Conservation (phyloP, 2,888 invertebrate genomes). For the Marronus borbonicus region DNA sequence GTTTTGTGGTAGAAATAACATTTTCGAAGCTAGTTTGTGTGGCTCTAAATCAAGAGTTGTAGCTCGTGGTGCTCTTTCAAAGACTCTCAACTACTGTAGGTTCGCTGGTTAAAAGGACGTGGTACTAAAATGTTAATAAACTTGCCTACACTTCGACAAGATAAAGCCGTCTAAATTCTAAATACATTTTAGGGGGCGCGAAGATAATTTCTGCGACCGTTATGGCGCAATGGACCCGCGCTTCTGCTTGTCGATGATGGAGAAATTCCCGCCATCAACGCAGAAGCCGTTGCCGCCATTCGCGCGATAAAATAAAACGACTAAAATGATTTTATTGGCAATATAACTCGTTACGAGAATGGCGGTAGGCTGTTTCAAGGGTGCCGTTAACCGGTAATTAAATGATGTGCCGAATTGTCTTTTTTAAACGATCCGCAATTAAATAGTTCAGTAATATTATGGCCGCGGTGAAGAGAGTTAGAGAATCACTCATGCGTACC, state of each 20-base stretch:
- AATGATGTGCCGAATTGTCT: constrained; percentile 67
- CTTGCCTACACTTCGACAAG: neutral
- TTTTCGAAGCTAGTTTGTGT: no score
- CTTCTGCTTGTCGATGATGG: constrained; percentile 47
- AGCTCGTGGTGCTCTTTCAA: no score
- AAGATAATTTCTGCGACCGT: constrained; percentile 24
- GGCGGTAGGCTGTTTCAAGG: constrained; percentile 62
- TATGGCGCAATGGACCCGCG: constrained; percentile 18
- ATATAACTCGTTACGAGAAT: constrained; percentile 65
- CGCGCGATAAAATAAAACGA: constrained; percentile 63
- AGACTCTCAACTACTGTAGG: no score
- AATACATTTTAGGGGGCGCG: constrained; percentile 29
- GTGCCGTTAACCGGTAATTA: constrained; percentile 70
- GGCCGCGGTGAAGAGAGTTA: constrained; percentile 23
- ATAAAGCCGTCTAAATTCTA: constrained; percentile 35
- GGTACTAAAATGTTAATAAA: constrained; percentile 18
- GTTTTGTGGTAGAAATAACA: no score
- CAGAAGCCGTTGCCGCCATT: constrained; percentile 19
- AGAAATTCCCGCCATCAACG: constrained; percentile 54
- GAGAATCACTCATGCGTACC: constrained; percentile 23
- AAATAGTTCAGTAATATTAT: constrained; percentile 57
- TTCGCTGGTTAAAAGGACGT: neutral
- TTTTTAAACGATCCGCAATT: constrained; percentile 64
- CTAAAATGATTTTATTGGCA: constrained; percentile 68
- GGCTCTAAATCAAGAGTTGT: no score